Percentiles rank a stretch among this genome's conserved stretches.
These are phyloP conservation scores for Drosophila setosimentum DNA, from an alignment of 2,888 invertebrate species.

Conservation along the genomic window DNA sequence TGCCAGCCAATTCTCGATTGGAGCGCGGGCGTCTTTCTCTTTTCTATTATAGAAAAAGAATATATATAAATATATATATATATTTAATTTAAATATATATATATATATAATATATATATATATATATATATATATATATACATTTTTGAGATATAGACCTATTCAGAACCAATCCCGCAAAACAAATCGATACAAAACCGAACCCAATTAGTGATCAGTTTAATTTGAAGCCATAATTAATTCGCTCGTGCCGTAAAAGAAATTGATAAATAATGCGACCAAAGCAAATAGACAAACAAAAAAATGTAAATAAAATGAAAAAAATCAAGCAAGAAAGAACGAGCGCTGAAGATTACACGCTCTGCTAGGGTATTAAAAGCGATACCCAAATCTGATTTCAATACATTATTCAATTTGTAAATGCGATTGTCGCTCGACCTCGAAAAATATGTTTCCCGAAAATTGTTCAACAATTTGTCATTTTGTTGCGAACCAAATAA, in stretches of 20 bases:
- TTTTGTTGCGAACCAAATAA: slow-evolving; percentile 26
- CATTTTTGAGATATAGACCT: slow-evolving; percentile 22
- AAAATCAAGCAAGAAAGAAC: not conserved
- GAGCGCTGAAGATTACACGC: not conserved
- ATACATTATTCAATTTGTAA: slow-evolving; percentile 55
- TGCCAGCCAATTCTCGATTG: slow-evolving; percentile 43
- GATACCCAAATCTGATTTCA: slow-evolving; percentile 4
- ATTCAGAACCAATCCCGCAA: slow-evolving; percentile 46
- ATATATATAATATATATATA: not conserved
- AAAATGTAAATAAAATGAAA: not conserved
- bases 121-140: not conserved
- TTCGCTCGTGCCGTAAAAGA: slow-evolving; percentile 37
- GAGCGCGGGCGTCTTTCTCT: slow-evolving; percentile 54
- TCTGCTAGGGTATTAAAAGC: not conserved
- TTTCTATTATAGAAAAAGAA: slow-evolving; percentile 7
- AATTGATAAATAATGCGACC: slow-evolving; percentile 45
- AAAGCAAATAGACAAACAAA: slow-evolving; percentile 14
- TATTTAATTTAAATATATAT: not conserved
- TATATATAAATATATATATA: not conserved
- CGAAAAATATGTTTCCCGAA: slow-evolving; percentile 25
- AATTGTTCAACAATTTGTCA: slow-evolving; percentile 61
- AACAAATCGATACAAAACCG: slow-evolving; percentile 22
- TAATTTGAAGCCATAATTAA: slow-evolving; percentile 45
- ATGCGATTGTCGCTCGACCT: slow-evolving; percentile 47
- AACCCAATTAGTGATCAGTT: slow-evolving; percentile 53